Evolutionary conservation across 1,140 invertebrate species (phyloP).

Genomic region (Whitmania pigra): DNA sequence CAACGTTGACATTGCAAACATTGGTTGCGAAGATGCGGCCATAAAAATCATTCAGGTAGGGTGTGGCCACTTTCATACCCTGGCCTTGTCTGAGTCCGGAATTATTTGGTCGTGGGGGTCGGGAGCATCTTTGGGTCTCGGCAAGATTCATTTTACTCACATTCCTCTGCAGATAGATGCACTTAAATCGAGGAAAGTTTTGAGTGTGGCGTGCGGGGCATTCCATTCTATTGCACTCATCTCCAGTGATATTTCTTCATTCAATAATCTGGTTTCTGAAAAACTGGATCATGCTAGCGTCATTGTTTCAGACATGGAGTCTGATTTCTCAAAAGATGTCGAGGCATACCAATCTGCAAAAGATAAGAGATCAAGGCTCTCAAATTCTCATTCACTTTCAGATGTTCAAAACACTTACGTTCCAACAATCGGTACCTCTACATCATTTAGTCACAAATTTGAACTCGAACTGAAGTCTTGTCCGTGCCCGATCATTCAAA

Average conservation of each 20-base stretch:
- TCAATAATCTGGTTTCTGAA: neutral
- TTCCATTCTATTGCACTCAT: conserved; percentile 57
- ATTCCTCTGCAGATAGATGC: conserved; percentile 53
- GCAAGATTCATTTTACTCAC: conserved; percentile 30
- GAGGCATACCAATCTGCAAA: too few relatives aligned
- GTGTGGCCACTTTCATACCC: conserved; percentile 67
- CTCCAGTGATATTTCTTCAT: conserved; percentile 2
- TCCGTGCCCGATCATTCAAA: neutral
- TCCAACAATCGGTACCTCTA: neutral
- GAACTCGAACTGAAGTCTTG: neutral
- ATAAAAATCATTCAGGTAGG: conserved; percentile 51
- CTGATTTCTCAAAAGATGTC: too few relatives aligned
- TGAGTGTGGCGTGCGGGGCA: conserved; percentile 51
- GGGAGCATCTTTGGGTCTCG: conserved; percentile 57
- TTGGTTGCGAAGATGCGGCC: neutral
- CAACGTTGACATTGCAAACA: too few relatives aligned
- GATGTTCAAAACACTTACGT: neutral
- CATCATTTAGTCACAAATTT: conserved; percentile 2
- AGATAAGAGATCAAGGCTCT: neutral
- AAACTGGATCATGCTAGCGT: neutral
- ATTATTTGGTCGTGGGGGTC: conserved; percentile 61
- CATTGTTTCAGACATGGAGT: too few relatives aligned
- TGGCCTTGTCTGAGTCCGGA: conserved; percentile 72
- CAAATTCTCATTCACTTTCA: conserved; percentile 6
- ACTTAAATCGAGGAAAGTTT: conserved; percentile 54